Base-by-base conservation (phyloP, 2,113 vertebrate genomes). In the Phaethornis superciliosus region DNA sequence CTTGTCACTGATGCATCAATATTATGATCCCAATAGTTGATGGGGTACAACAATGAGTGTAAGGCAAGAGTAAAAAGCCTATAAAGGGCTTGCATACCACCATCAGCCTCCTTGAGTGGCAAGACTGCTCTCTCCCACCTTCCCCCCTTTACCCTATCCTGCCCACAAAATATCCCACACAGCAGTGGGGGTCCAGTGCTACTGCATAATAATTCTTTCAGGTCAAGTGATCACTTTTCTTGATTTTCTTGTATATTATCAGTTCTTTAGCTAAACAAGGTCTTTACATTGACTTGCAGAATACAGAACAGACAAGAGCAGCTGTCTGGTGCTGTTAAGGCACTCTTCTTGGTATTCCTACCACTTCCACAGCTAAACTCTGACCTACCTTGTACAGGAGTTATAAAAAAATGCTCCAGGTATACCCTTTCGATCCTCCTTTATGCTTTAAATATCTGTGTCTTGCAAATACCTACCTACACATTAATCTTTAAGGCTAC, bases 21-120 rank as follows among this genome's bases (percentile, higher is more conserved):
- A 76, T 1, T 46, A 17, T 0, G 0, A 59, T 51, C 8, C 20
- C 22, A 63, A 20, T 46, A 44, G 22, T 15, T 7, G 17, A 40
- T 0, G 4, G 23, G 4, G 18, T 21, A 82, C 54, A 32, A 33
- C 30, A 77, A 28, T 2, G 52, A 44, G 13, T 30, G 11, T 13
- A 70, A 79, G 40, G 35, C 35, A 70, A 42, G 12, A 56, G 11
- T 46, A 28, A 72, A 70, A 80, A 85, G 8, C 32, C 22, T 42
- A 2, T 35, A 44, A 76, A 76, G 37, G 27, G 33, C 32, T 76
- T 84, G 23, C n/a, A 16, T 32, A 33, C 27, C 22, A 74, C 20
- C 58, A 52, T n/a, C 71, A 72, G 17, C 11, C n/a, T 88, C 19
- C 33, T 42, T 58, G 32, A 77, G 15, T 32, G 32, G 74, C 47